These are phyloP conservation scores for Polylopha cassiicola DNA, from an alignment of 2,888 invertebrate species.

Conservation along the genomic window DNA sequence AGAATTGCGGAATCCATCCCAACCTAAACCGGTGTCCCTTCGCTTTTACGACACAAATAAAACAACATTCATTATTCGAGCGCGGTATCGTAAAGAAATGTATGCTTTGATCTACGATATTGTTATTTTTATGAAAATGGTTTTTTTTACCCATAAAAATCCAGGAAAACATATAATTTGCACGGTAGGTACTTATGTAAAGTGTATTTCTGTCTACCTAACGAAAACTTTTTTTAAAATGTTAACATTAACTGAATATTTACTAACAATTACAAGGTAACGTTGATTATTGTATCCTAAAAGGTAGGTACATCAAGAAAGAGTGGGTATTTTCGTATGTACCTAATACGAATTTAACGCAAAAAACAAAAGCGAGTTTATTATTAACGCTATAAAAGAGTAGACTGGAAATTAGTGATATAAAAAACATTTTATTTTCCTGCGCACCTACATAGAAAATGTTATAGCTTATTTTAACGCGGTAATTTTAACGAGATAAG, in stretches of 20 bases:
- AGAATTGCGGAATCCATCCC: conserved; percentile 37
- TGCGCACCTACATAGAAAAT: conserved; percentile 16
- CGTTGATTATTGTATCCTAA: neutral
- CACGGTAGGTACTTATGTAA: no score
- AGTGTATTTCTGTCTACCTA: no score
- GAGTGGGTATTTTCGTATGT: no score
- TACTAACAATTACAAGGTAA: no score
- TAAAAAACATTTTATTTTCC: no score
- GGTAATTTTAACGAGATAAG: conserved; percentile 20
- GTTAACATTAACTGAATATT: no score
- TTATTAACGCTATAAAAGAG: no score
- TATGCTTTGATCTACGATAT: conserved; percentile 9
- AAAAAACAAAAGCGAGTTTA: conserved; percentile 21
- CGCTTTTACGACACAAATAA: conserved; percentile 37
- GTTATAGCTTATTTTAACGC: conserved; percentile 17
- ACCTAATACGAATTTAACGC: conserved; percentile 19
- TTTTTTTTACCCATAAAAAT: conserved; percentile 4
- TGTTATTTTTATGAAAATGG: conserved; percentile 3
- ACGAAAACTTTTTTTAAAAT: no score
- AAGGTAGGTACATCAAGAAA: neutral
- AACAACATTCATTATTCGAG: conserved; percentile 30
- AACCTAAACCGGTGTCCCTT: conserved; percentile 28
- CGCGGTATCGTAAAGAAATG: conserved; percentile 5
- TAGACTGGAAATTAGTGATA: no score
- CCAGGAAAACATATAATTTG: no score